Conservation (phyloP, 1,140 invertebrate genomes). For the Nasonia longicornis region DNA sequence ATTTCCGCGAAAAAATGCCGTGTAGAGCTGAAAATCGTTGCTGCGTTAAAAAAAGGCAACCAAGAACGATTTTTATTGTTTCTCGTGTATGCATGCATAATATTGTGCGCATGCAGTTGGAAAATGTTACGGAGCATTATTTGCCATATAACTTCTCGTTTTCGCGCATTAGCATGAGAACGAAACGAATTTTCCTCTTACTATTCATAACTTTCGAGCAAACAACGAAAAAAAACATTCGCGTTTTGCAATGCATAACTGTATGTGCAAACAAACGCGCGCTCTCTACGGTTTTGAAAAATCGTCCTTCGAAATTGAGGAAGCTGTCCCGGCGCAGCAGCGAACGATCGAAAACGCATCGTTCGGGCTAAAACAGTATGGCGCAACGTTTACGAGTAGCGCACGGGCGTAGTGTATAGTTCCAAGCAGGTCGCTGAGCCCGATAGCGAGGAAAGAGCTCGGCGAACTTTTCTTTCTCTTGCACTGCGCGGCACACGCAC, state of each 20-base stretch:
- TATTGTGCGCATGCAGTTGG: no score
- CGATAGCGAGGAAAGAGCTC: constrained; percentile 18
- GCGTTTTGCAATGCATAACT: neutral
- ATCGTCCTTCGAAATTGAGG: neutral
- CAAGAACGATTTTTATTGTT: no score
- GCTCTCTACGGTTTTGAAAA: neutral
- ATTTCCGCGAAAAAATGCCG: neutral
- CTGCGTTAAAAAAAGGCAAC: neutral
- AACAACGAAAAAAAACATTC: neutral
- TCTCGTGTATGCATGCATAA: no score
- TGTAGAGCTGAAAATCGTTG: neutral
- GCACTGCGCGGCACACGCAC: neutral
- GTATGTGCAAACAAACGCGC: neutral
- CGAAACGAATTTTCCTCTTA: neutral
- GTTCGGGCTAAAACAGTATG: neutral
- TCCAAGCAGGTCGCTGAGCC: constrained; percentile 38
- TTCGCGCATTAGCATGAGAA: neutral
- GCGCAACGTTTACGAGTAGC: constrained; percentile 6
- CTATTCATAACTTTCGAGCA: constrained; percentile 1
- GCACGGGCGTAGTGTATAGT: neutral
- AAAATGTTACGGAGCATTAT: neutral
- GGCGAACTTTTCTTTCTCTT: constrained; percentile 18
- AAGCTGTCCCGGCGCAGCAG: neutral
- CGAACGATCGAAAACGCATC: neutral
- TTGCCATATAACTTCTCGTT: neutral